Evolutionary conservation across 2,113 vertebrate genomes (phyloP).

Genomic region (Gracilinanus agilis): DNA sequence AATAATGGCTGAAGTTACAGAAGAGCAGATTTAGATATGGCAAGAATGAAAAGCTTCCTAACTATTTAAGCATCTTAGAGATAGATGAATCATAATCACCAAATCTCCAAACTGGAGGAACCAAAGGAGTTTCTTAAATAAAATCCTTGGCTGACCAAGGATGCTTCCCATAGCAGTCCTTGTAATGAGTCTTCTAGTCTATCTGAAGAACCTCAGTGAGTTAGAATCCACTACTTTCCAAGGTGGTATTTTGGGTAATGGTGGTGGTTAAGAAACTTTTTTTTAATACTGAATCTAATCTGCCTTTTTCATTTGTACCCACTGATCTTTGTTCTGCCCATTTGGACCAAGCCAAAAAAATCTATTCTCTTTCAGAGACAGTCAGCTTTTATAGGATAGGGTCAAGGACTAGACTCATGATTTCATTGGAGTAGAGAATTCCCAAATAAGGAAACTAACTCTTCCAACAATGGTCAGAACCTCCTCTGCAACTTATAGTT

Average conservation of each 20-base stretch:
- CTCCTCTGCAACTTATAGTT: neutral
- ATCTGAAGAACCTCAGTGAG: neutral
- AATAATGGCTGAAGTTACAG: neutral
- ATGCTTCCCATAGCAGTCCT: neutral
- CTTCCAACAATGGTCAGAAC: neutral
- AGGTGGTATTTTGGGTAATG: neutral
- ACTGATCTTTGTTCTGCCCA: neutral
- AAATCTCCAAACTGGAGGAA: neutral
- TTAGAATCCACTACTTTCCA: neutral
- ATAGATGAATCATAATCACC: neutral
- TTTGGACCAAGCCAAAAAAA: neutral
- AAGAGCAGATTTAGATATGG: neutral
- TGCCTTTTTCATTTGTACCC: neutral
- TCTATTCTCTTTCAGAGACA: neutral
- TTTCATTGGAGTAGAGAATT: neutral
- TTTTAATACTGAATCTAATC: neutral
- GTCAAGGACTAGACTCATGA: neutral
- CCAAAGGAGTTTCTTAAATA: neutral
- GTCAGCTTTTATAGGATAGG: neutral
- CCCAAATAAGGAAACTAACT: neutral
- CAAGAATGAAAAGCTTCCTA: neutral
- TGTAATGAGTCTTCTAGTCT: neutral
- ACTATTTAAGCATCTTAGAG: neutral
- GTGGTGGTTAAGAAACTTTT: neutral
- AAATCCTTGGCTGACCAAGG: neutral